Evolutionary conservation across 2,888 invertebrate genomes (phyloP).

Genomic region (Stenolophus ochropezus): DNA sequence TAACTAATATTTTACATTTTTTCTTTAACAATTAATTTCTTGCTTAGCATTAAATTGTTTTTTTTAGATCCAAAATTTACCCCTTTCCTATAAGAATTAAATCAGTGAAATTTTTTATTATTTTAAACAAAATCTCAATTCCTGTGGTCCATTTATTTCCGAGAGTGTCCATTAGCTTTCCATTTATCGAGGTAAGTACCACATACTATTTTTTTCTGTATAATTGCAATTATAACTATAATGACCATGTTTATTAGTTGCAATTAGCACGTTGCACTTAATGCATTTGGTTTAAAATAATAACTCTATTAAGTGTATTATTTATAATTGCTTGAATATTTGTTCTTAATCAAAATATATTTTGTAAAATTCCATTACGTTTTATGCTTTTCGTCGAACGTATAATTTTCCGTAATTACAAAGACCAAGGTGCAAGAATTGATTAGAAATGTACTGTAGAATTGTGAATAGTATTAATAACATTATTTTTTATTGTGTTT

Average conservation of each 20-base stretch:
- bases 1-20: too few relatives aligned
- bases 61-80: neutral
- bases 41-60: too few relatives aligned
- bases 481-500: neutral
- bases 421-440: neutral
- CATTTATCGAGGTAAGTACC: constrained; percentile 6
- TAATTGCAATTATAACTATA: constrained; percentile 12
- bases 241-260: constrained; percentile 6
- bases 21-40: too few relatives aligned
- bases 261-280: constrained; percentile 15
- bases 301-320: constrained; percentile 7
- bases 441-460: neutral
- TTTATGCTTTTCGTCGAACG: neutral
- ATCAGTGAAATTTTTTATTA: too few relatives aligned
- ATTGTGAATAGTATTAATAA: neutral
- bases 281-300: neutral
- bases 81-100: too few relatives aligned
- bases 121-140: neutral
- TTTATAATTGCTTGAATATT: constrained; percentile 12
- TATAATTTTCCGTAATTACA: constrained; percentile 19
- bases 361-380: constrained; percentile 23
- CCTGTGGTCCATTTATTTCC: constrained; percentile 46
- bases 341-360: neutral
- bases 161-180: constrained; percentile 1
- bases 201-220: neutral